Base-by-base conservation (phyloP, 2,888 invertebrate genomes). In the Polydrusus tereticollis region DNA sequence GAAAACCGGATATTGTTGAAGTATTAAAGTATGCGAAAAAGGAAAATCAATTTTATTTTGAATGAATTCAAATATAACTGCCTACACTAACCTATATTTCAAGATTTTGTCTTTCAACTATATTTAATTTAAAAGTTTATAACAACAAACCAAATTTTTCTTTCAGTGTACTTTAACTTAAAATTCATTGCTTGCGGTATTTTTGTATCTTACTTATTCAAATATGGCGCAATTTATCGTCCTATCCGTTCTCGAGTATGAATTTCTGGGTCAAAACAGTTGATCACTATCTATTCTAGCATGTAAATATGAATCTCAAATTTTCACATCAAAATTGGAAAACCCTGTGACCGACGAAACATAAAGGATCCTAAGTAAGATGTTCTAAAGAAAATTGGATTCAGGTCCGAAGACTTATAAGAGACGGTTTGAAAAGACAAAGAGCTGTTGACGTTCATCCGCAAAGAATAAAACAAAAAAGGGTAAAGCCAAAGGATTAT, bases 391-490 rank as follows among this genome's bases (percentile, higher is more conserved):
- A 72, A 67, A 72, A 72, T 72, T 67, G 67, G 67, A 62, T 63
- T 50, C 63, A 52, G 62, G 62, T 47, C 69, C 65, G 41, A 70
- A 71, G 60, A 71, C 50, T 64, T 72, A 59, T 63, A 69, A 38
- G 47, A 33, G 26, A 64, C 18, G 64, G 47, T 75, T 76, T 68
- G 52, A 36, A 69, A 75, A 77, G 74, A 77, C 76, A 77, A 77
- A 77, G 74, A 57, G 64, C 70, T 72, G 74, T 77, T 73, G 74
- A 77, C 77, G 72, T 73, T 64, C 68, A 74, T 60, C 73, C 73
- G 63, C 67, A 75, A 73, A 73, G 69, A 74, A 65, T 74, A 75
- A 74, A 67, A 75, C 68, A 71, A 75, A n/a, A n/a, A 76, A 74
- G 68, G 72, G 74, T 60, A 69, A 67, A 66, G 63, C 74, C 74